Conservation (phyloP, 2,113 vertebrate species). For the Campylomormyrus numenius region DNA sequence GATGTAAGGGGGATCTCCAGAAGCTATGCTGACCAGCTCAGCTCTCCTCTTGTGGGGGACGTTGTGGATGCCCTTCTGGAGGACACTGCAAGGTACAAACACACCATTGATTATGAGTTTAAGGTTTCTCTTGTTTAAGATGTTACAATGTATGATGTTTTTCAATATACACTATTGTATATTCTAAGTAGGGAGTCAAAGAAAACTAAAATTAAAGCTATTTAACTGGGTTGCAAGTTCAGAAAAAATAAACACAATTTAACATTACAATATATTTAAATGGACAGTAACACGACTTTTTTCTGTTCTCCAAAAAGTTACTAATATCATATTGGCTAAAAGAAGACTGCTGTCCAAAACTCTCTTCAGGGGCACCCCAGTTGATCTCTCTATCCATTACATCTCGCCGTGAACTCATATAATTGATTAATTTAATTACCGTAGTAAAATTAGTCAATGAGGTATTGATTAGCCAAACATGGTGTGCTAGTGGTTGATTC, state of each 20-base stretch:
- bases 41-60: constrained; percentile 31
- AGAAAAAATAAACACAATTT: not conserved
- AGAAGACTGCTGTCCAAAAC: not conserved
- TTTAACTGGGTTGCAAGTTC: not conserved
- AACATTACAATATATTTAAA: not conserved
- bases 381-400: not conserved
- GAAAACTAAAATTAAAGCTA: not conserved
- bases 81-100: constrained; percentile 39
- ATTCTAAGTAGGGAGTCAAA: not conserved
- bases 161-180: not conserved
- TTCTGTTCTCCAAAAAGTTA: not conserved
- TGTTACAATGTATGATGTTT: not conserved
- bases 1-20: constrained; percentile 37
- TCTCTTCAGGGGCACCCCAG: not conserved
- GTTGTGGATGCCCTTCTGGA: constrained; percentile 36
- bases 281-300: not conserved
- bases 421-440: not conserved
- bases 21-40: constrained; percentile 34
- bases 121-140: not conserved
- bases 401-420: not conserved
- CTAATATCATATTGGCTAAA: not conserved
- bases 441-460: not conserved
- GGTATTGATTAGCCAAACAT: not conserved
- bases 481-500: not conserved
- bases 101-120: not conserved